Percentiles rank a stretch among this genome's conserved stretches.
Conservation (phyloP, 2,113 vertebrate genomes). For the Trogon melanurus region DNA sequence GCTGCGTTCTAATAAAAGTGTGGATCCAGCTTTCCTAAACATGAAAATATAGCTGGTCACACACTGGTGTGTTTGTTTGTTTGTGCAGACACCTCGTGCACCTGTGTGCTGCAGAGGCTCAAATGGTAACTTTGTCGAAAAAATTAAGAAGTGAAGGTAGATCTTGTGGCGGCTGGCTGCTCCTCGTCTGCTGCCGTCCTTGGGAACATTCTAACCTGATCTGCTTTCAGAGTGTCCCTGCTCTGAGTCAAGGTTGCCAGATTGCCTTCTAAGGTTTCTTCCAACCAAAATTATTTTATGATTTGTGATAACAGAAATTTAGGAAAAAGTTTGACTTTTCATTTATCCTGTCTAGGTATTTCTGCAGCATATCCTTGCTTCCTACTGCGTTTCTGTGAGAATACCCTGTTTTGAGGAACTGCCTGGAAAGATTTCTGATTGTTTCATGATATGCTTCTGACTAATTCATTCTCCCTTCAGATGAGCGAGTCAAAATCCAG, state of each 20-base stretch:
- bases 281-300: neutral
- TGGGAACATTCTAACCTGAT: neutral
- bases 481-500: neutral
- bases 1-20: neutral
- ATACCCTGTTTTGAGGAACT: neutral
- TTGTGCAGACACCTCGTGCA: neutral
- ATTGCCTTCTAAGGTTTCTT: neutral
- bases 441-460: neutral
- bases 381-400: neutral
- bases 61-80: neutral
- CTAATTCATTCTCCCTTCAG: neutral
- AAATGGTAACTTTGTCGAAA: neutral
- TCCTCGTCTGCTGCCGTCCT: neutral
- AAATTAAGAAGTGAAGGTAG: neutral
- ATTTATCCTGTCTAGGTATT: neutral
- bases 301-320: neutral
- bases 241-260: neutral
- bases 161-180: neutral
- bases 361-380: neutral
- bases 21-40: neutral
- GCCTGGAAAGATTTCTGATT: neutral
- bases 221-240: neutral
- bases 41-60: neutral
- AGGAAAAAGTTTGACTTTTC: neutral
- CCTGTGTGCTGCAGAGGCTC: neutral